phyloP scores from a whole-genome alignment of 64 coral and sea anemone species.

The Cladopsammia gracilis region DNA sequence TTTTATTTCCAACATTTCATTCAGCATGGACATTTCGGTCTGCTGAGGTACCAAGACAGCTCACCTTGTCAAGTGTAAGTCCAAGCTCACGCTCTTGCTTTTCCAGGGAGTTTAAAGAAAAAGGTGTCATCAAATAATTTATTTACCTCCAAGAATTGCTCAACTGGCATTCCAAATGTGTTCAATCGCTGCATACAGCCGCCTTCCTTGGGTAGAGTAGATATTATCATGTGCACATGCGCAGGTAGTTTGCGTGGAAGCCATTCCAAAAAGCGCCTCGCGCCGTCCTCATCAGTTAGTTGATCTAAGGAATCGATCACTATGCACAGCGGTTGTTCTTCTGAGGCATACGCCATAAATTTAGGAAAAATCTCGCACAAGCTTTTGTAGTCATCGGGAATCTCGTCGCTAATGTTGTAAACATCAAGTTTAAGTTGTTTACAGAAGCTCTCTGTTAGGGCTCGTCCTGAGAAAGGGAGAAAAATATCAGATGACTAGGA shows the following conservation, averaged over 20 bases:
- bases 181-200: constrained; percentile 47
- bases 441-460: constrained; percentile 53
- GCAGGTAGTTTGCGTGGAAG: constrained; percentile 51
- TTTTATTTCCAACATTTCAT: too few relatives aligned
- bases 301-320: constrained; percentile 75
- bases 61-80: too few relatives aligned
- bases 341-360: constrained; percentile 36
- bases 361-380: constrained; percentile 59
- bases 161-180: constrained; percentile 45
- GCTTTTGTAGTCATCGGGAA: constrained; percentile 55
- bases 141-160: constrained; percentile 56
- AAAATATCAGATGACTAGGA: too few relatives aligned
- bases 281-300: constrained; percentile 58
- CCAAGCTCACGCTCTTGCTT: too few relatives aligned
- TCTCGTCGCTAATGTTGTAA: constrained; percentile 37
- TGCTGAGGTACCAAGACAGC: too few relatives aligned
- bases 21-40: too few relatives aligned
- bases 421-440: constrained; percentile 59
- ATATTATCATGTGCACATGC: constrained; percentile 63
- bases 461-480: constrained; percentile 2
- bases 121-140: background rate
- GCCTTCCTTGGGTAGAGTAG: constrained; percentile 58
- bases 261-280: constrained; percentile 74
- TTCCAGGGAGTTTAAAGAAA: too few relatives aligned
- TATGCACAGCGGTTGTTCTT: constrained; percentile 53